A percentile compares a stretch with the other conserved stretches of the same genome.
These are phyloP conservation scores for Clunio marinus DNA, from an alignment of 2,888 invertebrate species.

Conservation along the genomic window DNA sequence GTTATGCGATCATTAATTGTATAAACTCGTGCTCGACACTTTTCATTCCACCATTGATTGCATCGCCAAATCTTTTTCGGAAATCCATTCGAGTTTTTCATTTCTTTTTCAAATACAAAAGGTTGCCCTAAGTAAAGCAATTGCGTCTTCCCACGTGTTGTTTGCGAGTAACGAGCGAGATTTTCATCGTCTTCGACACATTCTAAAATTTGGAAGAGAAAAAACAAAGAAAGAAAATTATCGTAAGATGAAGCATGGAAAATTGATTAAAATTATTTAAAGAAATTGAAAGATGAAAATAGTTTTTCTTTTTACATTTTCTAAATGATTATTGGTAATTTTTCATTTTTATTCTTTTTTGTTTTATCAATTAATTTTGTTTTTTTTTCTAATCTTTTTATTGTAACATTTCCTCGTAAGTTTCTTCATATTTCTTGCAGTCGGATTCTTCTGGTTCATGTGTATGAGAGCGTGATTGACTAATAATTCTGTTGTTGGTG, in stretches of 20 bases:
- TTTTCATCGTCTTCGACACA: slow-evolving; percentile 15
- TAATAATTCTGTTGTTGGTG: slow-evolving; percentile 41
- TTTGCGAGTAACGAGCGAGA: slow-evolving; percentile 50
- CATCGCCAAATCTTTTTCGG: slow-evolving; percentile 52
- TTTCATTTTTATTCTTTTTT: too few relatives aligned
- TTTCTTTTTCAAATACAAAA: slow-evolving; percentile 50
- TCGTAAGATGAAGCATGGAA: too few relatives aligned
- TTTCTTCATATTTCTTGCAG: background rate
- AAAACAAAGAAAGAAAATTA: too few relatives aligned
- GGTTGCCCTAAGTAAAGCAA: slow-evolving; percentile 52
- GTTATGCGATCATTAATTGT: slow-evolving; percentile 49
- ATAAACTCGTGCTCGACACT: slow-evolving; percentile 51
- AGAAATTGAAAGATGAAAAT: too few relatives aligned
- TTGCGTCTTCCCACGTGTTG: slow-evolving; percentile 51
- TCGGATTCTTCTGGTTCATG: slow-evolving; percentile 25
- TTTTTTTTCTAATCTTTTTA: background rate
- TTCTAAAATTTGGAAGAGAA: too few relatives aligned
- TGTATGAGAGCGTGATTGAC: background rate
- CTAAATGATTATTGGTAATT: too few relatives aligned
- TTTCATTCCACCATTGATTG: slow-evolving; percentile 53
- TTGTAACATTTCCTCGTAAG: background rate
- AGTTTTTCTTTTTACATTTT: too few relatives aligned
- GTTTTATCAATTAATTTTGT: too few relatives aligned
- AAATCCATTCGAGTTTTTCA: slow-evolving; percentile 47
- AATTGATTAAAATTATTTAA: too few relatives aligned